A percentile compares a stretch with the other conserved stretches of the same genome.
phyloP scores from a whole-genome alignment of 2,797 vertebrate species.

The Pangasius sanitwongsei region DNA sequence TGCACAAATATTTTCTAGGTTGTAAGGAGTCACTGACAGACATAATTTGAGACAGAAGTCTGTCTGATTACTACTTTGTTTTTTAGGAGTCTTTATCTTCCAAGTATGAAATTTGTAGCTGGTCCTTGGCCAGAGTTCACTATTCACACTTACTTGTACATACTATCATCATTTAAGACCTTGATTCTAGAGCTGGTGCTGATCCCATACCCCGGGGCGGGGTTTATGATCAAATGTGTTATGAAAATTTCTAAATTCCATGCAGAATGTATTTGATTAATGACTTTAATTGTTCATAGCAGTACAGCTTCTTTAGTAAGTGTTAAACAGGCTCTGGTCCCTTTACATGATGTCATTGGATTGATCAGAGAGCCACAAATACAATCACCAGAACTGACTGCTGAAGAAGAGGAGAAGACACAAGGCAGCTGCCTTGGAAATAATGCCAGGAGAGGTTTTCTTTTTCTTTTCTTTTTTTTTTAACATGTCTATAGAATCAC shows the following conservation, averaged over 20 bases:
- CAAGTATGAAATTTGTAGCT: neutral
- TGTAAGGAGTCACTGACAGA: neutral
- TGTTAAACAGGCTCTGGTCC: neutral
- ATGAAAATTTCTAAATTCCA: neutral
- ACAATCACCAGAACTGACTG: neutral
- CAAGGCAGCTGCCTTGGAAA: neutral
- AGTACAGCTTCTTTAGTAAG: neutral
- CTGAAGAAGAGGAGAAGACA: neutral
- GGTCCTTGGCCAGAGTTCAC: neutral
- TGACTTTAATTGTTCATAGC: constrained; percentile 9
- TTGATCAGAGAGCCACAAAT: neutral
- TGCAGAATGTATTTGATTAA: neutral
- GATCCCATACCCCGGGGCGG: neutral
- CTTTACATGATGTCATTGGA: neutral
- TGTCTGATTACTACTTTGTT: neutral
- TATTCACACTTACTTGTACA: neutral
- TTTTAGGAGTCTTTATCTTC: neutral
- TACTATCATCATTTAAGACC: neutral
- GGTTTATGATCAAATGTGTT: neutral
- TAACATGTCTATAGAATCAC: neutral
- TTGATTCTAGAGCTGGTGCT: neutral
- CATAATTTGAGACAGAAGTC: neutral
- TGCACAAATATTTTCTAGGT: neutral
- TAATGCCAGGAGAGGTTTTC: neutral
- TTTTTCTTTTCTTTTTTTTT: neutral